Percentiles rank a stretch among this genome's conserved stretches.
Conservation (phyloP, 2,888 invertebrate species). For the Leptarthrus brevirostris region DNA sequence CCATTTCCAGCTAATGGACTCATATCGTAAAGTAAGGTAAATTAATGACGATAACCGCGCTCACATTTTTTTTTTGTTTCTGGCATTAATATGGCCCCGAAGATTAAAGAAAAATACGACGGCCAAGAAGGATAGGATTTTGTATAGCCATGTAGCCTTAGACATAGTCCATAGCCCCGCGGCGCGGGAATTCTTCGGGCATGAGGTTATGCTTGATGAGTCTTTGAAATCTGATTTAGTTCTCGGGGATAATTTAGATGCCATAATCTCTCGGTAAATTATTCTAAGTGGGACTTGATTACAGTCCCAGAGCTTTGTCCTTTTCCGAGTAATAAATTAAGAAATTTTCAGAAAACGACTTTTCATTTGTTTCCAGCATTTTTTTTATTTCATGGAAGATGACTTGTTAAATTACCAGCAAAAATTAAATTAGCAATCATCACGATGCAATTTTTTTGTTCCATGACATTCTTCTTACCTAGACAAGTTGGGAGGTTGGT, state of each 20-base stretch:
- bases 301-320: neutral
- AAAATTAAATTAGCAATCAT: too few relatives aligned
- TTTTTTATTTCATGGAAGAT: too few relatives aligned
- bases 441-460: too few relatives aligned
- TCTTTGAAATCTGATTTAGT: constrained; percentile 31
- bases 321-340: neutral
- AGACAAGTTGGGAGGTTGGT: too few relatives aligned
- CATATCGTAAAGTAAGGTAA: constrained; percentile 57
- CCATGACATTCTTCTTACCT: neutral
- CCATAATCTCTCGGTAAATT: constrained; percentile 28
- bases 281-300: constrained; percentile 34
- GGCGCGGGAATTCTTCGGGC: constrained; percentile 3
- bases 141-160: too few relatives aligned
- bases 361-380: neutral
- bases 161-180: too few relatives aligned
- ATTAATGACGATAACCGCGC: constrained; percentile 55
- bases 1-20: constrained; percentile 56
- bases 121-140: too few relatives aligned
- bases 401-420: too few relatives aligned
- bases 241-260: constrained; percentile 34
- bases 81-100: constrained; percentile 1
- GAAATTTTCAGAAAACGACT: neutral
- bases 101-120: constrained; percentile 1
- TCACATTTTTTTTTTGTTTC: constrained; percentile 3
- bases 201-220: neutral